Evolutionary conservation across 2,888 invertebrate genomes (phyloP), one percentile per base, ranked within the genome.

Genomic region (Mellilla xanthometata): DNA sequence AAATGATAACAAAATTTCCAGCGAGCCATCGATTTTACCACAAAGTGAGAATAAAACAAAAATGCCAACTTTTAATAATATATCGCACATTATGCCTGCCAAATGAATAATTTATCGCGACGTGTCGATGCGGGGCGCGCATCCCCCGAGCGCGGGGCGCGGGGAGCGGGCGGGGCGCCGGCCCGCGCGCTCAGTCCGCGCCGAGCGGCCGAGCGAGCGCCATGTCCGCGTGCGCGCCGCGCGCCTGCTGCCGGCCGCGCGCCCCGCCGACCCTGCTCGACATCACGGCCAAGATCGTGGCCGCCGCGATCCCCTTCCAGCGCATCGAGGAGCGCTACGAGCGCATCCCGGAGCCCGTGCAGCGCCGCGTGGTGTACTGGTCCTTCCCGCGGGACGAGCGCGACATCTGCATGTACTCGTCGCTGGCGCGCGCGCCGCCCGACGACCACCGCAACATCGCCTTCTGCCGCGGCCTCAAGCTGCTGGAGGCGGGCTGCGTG

Each of bases 341-440:
- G 78, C 93, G 96, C 68, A 96, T 96, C 81, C 96, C 96, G 60
- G 96, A 96, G 81, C 96, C 96, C 59, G 96, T 96, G 78, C 96
- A 96, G 84, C 92, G 95, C 63, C 92, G 95, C 74, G 95, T 96
- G 80, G 95, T 96, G 73, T 96, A 93, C 90, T 96, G 96, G 95
- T 95, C 96, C 58, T 96, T 96, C 89, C 96, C 96, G 61, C 90
- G 96, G 70, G 94, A 96, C 77, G 96, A 96, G 84, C 91, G 94
- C 73, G 96, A 96, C 89, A 96, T 96, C 80, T 95, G 95, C 87
- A 96, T 96, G 95, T 96, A 96, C 90, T 95, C 95, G 65, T 95
- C 95, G 62, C 91, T 95, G 85, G 89, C 89, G 72, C 82, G 91
- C 52, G 90, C 90, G 77, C 89, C 90, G 55, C 88, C 90, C 62